These are phyloP conservation scores for Globodera rostochiensis DNA, from an alignment of 1,140 invertebrate species.

Conservation along the genomic window DNA sequence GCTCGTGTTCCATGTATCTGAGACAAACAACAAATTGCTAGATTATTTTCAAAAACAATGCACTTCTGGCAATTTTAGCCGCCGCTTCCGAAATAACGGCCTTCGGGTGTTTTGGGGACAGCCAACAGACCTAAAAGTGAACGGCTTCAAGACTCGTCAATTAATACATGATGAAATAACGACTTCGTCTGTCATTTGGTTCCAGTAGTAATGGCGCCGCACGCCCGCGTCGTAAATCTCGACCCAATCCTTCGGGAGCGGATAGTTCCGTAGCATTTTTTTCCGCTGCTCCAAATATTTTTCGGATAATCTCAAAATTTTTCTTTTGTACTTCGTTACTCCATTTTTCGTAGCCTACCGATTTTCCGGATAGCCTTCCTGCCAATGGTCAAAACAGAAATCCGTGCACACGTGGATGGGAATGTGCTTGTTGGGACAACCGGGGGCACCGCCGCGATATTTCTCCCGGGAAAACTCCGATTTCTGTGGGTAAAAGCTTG, in stretches of 20 bases:
- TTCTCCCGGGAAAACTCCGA: slow-evolving; percentile 26
- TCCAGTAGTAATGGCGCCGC: slow-evolving; percentile 91
- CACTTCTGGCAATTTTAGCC: slow-evolving; percentile 45
- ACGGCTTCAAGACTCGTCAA: neutral
- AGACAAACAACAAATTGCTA: neutral
- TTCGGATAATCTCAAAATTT: slow-evolving; percentile 68
- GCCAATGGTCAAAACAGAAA: slow-evolving; percentile 87
- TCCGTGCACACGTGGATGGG: slow-evolving; percentile 87
- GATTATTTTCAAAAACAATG: slow-evolving; percentile 11
- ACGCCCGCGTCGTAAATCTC: slow-evolving; percentile 72
- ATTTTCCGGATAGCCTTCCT: slow-evolving; percentile 75
- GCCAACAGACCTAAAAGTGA: slow-evolving; percentile 45
- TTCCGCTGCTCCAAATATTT: slow-evolving; percentile 77
- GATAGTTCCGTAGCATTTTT: slow-evolving; percentile 83
- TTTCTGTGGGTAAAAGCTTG: slow-evolving; percentile 14
- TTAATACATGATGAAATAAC: neutral
- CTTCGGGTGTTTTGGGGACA: slow-evolving; percentile 59
- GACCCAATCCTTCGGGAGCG: slow-evolving; percentile 86
- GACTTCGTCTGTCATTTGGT: slow-evolving; percentile 84
- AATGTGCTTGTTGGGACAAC: slow-evolving; percentile 94
- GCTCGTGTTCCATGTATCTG: slow-evolving; percentile 20
- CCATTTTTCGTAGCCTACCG: slow-evolving; percentile 24
- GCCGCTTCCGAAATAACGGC: slow-evolving; percentile 59
- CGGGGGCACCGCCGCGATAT: slow-evolving; percentile 67
- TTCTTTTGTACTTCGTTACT: neutral